These are phyloP conservation scores for Nematostella vectensis DNA, from an alignment of 92 coral and sea anemone species.

Conservation along the genomic window DNA sequence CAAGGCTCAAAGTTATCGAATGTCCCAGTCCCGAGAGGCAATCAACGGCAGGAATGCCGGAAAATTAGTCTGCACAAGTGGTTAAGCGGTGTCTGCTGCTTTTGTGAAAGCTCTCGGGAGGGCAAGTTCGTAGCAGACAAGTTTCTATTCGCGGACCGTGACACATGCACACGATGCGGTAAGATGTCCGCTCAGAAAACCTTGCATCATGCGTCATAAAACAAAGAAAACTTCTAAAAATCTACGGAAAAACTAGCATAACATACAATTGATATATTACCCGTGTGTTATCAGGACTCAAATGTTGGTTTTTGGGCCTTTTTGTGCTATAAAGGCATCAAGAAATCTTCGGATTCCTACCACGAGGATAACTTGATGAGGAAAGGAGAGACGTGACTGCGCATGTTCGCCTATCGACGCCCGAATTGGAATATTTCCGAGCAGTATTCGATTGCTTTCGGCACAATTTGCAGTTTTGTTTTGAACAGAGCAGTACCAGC, in stretches of 20 bases:
- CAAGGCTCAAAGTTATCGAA: too few relatives aligned
- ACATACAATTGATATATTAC: conserved; percentile 25
- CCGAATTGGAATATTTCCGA: conserved; percentile 1
- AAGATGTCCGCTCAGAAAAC: conserved; percentile 10
- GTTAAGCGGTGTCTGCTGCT: too few relatives aligned
- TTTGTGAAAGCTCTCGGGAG: not conserved
- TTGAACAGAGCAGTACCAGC: too few relatives aligned
- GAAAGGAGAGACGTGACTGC: conserved; percentile 47
- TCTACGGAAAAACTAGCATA: not conserved
- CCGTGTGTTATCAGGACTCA: conserved; percentile 16
- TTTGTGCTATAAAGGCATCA: conserved; percentile 73
- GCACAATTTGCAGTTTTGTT: not conserved
- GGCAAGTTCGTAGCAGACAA: conserved; percentile 16
- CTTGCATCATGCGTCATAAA: conserved; percentile 12
- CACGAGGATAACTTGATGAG: conserved; percentile 99
- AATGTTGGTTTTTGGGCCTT: conserved; percentile 14
- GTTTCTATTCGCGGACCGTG: conserved; percentile 43
- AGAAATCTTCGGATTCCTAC: conserved; percentile 47
- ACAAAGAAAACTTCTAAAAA: not conserved
- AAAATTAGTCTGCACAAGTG: too few relatives aligned
- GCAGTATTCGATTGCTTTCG: conserved; percentile 9
- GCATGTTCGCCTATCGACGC: conserved; percentile 47
- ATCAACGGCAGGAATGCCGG: too few relatives aligned
- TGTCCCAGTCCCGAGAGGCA: too few relatives aligned
- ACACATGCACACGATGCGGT: conserved; percentile 29